phyloP scores from a whole-genome alignment of 2,888 invertebrate genomes.

The Cheilosia urbana region DNA sequence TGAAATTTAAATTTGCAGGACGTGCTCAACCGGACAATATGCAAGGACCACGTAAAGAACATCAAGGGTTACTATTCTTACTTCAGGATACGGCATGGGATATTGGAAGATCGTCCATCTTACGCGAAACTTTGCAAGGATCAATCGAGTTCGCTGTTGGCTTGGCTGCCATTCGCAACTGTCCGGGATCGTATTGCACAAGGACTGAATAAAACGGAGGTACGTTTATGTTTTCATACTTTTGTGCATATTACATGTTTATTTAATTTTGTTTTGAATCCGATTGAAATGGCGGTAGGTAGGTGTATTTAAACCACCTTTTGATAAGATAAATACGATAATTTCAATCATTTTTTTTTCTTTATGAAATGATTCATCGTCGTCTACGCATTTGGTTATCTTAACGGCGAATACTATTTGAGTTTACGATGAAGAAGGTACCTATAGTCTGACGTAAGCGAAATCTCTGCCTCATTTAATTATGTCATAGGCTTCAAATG shows the following conservation, averaged over 20 bases:
- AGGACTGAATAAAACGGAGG: constrained; percentile 80
- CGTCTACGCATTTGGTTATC: not conserved
- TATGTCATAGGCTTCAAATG: not conserved
- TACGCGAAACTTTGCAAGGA: constrained; percentile 79
- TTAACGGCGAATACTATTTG: not conserved
- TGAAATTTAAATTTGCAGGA: constrained; percentile 75
- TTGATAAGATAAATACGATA: constrained; percentile 13
- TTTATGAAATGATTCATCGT: constrained; percentile 3
- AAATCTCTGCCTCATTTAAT: not conserved
- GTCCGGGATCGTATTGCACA: constrained; percentile 78
- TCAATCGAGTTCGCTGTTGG: constrained; percentile 77
- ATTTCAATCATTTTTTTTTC: not conserved
- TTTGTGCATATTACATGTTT: too few relatives aligned
- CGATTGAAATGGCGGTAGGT: not conserved
- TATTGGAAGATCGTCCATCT: constrained; percentile 78
- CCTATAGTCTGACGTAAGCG: not conserved
- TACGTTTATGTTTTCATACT: constrained; percentile 37
- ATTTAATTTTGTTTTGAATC: too few relatives aligned
- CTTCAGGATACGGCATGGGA: constrained; percentile 80
- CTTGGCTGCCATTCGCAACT: constrained; percentile 80
- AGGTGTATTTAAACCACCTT: not conserved
- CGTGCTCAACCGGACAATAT: constrained; percentile 80
- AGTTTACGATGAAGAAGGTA: not conserved
- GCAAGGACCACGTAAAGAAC: constrained; percentile 79
- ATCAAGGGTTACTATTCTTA: constrained; percentile 79